phyloP scores from a whole-genome alignment of 2,888 invertebrate genomes.

The Acrobasis repandana region DNA sequence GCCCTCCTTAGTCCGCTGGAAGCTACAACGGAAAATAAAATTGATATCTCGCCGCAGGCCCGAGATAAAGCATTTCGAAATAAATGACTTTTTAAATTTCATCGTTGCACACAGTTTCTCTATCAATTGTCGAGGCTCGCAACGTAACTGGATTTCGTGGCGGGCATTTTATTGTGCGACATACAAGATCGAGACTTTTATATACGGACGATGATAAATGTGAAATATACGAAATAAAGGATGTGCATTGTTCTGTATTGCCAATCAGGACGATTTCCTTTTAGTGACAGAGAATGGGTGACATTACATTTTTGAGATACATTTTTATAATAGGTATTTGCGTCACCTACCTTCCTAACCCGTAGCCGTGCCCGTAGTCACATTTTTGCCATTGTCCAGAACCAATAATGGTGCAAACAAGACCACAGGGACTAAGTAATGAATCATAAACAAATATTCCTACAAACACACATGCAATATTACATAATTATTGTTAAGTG shows the following conservation, averaged over 20 bases:
- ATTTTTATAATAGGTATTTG: neutral
- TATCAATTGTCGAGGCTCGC: constrained; percentile 81
- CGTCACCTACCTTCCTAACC: no score
- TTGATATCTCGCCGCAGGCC: constrained; percentile 78
- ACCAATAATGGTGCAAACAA: no score
- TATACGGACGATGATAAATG: constrained; percentile 59
- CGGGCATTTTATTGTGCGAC: constrained; percentile 78
- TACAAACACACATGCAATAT: no score
- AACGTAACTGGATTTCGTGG: constrained; percentile 77
- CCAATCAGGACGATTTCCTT: constrained; percentile 50
- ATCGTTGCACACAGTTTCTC: constrained; percentile 83
- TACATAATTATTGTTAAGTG: no score
- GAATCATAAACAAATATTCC: no score
- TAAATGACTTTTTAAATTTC: constrained; percentile 84
- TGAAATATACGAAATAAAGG: constrained; percentile 53
- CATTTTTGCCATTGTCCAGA: no score
- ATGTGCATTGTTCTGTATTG: constrained; percentile 40
- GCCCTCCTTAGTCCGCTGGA: constrained; percentile 52
- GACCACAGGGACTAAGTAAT: no score
- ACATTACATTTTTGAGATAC: neutral
- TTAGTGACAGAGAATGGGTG: neutral
- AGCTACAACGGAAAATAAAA: constrained; percentile 79
- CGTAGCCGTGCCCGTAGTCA: no score
- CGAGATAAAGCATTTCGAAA: constrained; percentile 82
- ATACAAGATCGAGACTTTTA: constrained; percentile 73